A percentile compares a stretch with the other conserved stretches of the same genome.
phyloP scores from a whole-genome alignment of 2,113 vertebrate genomes.

The Genyomyrus donnyi region DNA sequence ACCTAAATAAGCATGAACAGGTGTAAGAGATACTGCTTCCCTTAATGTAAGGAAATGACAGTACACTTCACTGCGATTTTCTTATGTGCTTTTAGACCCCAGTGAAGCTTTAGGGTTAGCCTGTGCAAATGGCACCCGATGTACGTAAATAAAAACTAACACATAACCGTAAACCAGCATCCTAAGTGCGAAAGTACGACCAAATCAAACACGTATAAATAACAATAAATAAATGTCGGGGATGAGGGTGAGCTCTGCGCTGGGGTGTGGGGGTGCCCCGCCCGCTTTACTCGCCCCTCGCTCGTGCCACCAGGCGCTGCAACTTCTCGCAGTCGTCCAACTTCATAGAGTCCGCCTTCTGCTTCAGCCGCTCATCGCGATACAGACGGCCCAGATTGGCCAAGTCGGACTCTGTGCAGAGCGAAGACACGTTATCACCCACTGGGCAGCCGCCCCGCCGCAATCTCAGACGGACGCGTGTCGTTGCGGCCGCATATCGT shows the following conservation, averaged over 20 bases:
- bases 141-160: background rate
- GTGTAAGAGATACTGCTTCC: constrained; percentile 34
- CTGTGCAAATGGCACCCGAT: background rate
- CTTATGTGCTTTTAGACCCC: background rate
- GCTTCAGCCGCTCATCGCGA: constrained; percentile 84
- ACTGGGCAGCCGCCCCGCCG: background rate
- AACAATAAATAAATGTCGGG: background rate
- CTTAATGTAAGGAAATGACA: constrained; percentile 65
- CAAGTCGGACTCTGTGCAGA: constrained; percentile 79
- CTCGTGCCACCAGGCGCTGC: constrained; percentile 74
- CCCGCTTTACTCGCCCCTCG: constrained; percentile 67
- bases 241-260: background rate
- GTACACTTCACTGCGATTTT: constrained; percentile 22
- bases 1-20: constrained; percentile 37
- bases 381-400: constrained; percentile 90
- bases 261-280: background rate
- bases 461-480: background rate
- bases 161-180: background rate
- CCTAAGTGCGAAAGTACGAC: background rate
- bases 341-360: constrained; percentile 91
- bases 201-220: background rate
- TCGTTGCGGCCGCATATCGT: background rate
- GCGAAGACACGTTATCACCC: background rate
- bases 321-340: constrained; percentile 96
- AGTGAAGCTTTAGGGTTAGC: too few species aligned